Base-by-base conservation (phyloP, 2,888 invertebrate genomes). In the Agrypnus murinus region DNA sequence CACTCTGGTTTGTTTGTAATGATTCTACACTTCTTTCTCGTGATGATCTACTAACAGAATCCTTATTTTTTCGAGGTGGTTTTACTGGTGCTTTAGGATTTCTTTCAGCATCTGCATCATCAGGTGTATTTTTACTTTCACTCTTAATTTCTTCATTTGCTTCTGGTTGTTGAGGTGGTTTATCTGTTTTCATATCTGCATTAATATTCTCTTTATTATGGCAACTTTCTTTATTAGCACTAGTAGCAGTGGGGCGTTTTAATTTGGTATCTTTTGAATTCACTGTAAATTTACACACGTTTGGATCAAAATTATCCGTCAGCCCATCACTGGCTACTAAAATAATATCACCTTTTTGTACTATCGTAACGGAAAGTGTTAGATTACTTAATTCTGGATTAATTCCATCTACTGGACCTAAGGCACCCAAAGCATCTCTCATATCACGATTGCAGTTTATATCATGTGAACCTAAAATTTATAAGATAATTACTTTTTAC, bases 231-330 rank as follows among this genome's bases (percentile, higher is more conserved):
- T 32, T 50, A 8, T 53, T 34, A 1, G 60, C 43, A n/a, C 50
- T 67, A n/a, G n/a, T n/a, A 25, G 25, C 25, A 25, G 25, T 25
- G 5, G 55, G 55, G 4, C 55, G 36, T 36, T 55, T 55, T 9
- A 17, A 15, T 25, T 59, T 19, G 4, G 81, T 72, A 83, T 84
- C 48, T 81, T 76, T 78, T 3, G 79, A 75, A 68, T 83, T 84
- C 3, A 90, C 88, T 4, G 95, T 94, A 81, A 95, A 94, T 85
- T 94, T 94, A 31, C 95, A 95, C 66, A 96, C 95, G 32, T 96
- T 95, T 0, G 96, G 96, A 86, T 96, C 96, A 79, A 95, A 95
- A 84, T 96, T 96, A 82, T 96, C 96, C 5, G 95, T 94, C 34
- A 96, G 90, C 6, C 96, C 96, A 81, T 96, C 96, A n/a, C 94